Base-by-base conservation (phyloP, 2,113 vertebrate genomes). In the Bufo bufo region DNA sequence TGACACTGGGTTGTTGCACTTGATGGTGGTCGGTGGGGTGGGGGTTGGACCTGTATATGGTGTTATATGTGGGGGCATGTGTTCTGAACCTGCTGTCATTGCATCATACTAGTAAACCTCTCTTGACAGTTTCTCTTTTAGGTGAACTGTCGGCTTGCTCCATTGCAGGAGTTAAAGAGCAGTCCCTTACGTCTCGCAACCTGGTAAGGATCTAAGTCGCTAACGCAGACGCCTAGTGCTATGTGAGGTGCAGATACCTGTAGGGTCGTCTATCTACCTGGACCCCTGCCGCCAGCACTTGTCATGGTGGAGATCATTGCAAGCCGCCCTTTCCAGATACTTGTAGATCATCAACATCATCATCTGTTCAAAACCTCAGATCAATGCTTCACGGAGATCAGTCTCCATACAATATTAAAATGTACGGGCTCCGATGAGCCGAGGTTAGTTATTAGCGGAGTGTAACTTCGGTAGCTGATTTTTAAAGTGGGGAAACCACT, bases 61-160 rank as follows among this genome's bases (percentile, higher is more conserved):
- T 14, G 6, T 78, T 54, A 3, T 23, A 23, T 90, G 49, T 92
- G 90, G 92, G 91, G 92, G 90, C 94, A 94, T 95, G 93, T 89
- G 94, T 94, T 33, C 33, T 33, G 92, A 94, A 93, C 92, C 93
- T 91, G 90, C 90, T 91, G 95, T 91, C 91, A 95, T 94, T 96
- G 95, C 96, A 96, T 95, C 94, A 98, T 97, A 96, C 97, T 98
- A 97, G 97, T 99, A 98, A 99, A 98, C 96, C 94, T 99, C 96
- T 98, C 94, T 78, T 97, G 97, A 97, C 96, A 99, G 98, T 99
- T 99, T 97, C 94, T 99, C 94, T 98, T 97, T 97, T 98, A 99
- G 98, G 97, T 99, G 97, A 95, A 97, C 97, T 97, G 95, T 96
- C 96, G 94, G 96, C 97, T 96, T 96, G 96, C 95, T 95, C 96